phyloP scores from a whole-genome alignment of 2,113 vertebrate genomes.

The Hiodon alosoides region DNA sequence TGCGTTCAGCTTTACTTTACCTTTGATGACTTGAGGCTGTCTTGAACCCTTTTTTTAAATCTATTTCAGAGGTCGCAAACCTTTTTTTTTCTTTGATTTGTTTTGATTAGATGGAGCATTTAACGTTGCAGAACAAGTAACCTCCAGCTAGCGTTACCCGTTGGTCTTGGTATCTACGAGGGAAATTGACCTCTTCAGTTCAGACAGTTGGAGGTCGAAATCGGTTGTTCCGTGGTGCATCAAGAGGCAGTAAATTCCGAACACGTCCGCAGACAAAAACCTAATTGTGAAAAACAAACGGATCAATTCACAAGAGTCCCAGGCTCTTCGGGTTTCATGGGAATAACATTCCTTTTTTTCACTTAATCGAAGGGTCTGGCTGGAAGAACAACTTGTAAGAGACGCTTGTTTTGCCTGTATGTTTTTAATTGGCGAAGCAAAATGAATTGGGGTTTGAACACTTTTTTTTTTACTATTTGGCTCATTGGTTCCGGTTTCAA shows the following conservation, averaged over 20 bases:
- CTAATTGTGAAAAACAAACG: too few species aligned
- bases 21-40: conserved; percentile 33
- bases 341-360: too few species aligned
- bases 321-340: too few species aligned
- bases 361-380: too few species aligned
- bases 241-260: too few species aligned
- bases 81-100: conserved; percentile 25
- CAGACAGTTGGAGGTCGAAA: too few species aligned
- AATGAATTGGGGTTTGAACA: neutral
- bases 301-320: too few species aligned
- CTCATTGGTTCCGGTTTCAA: conserved; percentile 3
- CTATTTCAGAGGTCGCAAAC: conserved; percentile 13
- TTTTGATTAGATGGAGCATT: conserved; percentile 20
- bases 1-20: conserved; percentile 36
- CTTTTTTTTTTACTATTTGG: neutral
- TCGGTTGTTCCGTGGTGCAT: too few species aligned
- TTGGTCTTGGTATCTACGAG: too few species aligned
- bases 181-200: too few species aligned
- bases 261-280: too few species aligned
- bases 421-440: neutral
- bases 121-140: conserved; percentile 28
- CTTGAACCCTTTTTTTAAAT: conserved; percentile 21
- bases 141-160: neutral
- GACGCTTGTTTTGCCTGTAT: neutral
- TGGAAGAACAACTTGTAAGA: neutral